Evolutionary conservation across 2,888 invertebrate species (phyloP).

Genomic region (Junonia oenone): DNA sequence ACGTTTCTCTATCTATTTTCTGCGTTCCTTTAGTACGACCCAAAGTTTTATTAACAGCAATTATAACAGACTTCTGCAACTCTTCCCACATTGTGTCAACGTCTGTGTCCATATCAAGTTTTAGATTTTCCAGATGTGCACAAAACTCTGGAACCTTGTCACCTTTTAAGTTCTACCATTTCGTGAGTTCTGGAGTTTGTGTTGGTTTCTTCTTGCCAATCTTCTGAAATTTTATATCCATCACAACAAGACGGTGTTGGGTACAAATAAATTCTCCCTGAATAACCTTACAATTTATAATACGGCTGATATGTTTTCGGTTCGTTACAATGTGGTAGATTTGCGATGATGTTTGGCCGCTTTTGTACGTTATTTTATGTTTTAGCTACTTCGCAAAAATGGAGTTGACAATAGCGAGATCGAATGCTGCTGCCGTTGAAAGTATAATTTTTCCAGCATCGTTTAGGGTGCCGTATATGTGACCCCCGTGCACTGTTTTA

Average conservation of each 20-base stretch:
- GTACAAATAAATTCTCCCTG: neutral
- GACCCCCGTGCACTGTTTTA: neutral
- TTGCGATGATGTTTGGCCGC: neutral
- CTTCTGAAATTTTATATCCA: slow-evolving; percentile 1
- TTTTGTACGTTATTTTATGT: neutral
- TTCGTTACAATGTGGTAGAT: neutral
- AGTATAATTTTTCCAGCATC: neutral
- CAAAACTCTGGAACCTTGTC: neutral
- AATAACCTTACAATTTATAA: slow-evolving; percentile 6
- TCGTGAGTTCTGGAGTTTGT: slow-evolving; percentile 2
- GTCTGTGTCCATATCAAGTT: neutral
- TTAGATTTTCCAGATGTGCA: neutral
- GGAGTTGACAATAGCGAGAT: neutral
- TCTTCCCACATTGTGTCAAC: neutral
- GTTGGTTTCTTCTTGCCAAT: neutral
- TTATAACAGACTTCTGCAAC: neutral
- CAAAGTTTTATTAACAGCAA: neutral
- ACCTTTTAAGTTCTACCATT: neutral
- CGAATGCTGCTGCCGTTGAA: neutral
- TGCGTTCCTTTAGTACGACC: neutral
- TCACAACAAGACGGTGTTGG: slow-evolving; percentile 9
- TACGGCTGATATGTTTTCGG: neutral
- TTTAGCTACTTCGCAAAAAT: neutral
- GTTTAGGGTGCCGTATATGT: neutral
- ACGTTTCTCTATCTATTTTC: neutral